A percentile compares a stretch with the other conserved stretches of the same genome.
These are phyloP conservation scores for Carabus problematicus DNA, from an alignment of 2,888 invertebrate genomes.

Conservation along the genomic window DNA sequence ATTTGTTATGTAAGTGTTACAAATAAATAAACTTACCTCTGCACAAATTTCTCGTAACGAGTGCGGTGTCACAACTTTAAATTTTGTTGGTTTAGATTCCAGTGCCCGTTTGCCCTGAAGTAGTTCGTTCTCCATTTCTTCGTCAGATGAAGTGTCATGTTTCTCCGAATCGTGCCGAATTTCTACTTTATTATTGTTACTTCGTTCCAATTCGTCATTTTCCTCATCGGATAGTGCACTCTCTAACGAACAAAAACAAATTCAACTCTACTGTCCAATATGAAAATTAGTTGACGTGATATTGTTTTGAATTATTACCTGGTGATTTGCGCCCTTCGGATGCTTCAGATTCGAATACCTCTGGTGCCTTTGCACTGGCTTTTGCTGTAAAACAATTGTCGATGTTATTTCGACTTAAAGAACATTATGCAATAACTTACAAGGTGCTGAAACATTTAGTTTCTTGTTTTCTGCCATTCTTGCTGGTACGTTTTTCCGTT, in stretches of 20 bases:
- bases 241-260: constrained; percentile 5
- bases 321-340: too few species aligned
- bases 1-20: neutral
- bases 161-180: constrained; percentile 22
- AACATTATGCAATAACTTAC: neutral
- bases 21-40: constrained; percentile 15
- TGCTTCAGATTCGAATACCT: too few species aligned
- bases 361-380: too few species aligned
- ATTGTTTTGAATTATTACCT: too few species aligned
- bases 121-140: constrained; percentile 17
- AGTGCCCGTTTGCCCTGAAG: neutral
- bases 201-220: constrained; percentile 20
- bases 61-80: constrained; percentile 29
- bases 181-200: constrained; percentile 18
- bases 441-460: neutral
- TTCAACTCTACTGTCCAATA: neutral
- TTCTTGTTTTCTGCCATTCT: neutral
- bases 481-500: constrained; percentile 17
- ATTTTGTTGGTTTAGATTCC: constrained; percentile 15
- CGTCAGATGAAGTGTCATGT: constrained; percentile 13
- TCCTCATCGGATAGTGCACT: constrained; percentile 25
- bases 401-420: neutral
- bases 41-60: constrained; percentile 28
- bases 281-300: too few species aligned
- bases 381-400: too few species aligned